Evolutionary conservation across 2,888 invertebrate species (phyloP).

Genomic region (Ramazzottius varieornatus): DNA sequence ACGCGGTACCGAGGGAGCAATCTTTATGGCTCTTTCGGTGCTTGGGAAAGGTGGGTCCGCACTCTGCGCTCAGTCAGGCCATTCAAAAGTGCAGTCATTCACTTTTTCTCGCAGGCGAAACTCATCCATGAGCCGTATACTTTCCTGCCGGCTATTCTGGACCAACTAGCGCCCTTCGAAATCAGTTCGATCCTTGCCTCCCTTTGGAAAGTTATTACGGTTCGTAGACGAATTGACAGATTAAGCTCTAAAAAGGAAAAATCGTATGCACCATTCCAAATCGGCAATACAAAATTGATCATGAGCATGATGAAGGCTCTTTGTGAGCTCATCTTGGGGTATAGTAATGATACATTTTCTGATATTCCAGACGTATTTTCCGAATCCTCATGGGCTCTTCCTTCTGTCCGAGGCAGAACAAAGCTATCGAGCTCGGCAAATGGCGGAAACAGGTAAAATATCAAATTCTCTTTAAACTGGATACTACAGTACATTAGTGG

Average conservation of each 20-base stretch:
- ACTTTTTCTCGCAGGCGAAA: neutral
- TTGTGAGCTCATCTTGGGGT: no score
- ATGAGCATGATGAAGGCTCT: no score
- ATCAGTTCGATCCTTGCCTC: neutral
- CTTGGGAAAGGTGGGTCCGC: neutral
- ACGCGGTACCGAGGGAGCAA: neutral
- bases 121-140: neutral
- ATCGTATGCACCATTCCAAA: no score
- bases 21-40: neutral
- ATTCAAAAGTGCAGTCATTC: neutral
- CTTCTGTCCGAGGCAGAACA: neutral
- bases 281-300: no score
- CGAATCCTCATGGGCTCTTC: neutral
- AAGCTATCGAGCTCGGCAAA: neutral
- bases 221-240: no score
- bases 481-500: neutral
- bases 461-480: neutral
- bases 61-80: neutral
- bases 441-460: neutral
- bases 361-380: neutral
- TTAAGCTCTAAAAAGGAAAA: no score
- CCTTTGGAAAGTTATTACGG: neutral
- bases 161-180: neutral
- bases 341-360: no score
- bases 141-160: neutral